Evolutionary conservation across 2,797 vertebrate species (phyloP), one percentile per base, ranked within the genome.

Genomic region (Myotis pilosus): DNA sequence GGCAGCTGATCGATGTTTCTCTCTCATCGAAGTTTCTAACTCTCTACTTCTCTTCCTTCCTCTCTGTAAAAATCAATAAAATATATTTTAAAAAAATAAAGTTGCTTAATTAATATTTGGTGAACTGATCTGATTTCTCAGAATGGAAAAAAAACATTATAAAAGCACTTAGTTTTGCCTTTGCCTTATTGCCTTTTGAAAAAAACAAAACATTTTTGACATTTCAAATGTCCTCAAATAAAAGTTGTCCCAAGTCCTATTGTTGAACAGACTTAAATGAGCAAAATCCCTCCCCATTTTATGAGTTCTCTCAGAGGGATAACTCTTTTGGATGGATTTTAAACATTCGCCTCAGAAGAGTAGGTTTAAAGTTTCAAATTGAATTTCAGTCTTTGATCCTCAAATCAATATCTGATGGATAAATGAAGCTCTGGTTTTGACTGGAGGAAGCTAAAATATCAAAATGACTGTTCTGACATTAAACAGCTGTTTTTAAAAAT

Each of bases 371-470:
- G 55, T 96, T 96, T 95, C 90, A 89, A 94, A 79, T 10, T 41
- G 49, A 89, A 91, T 68, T 86, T 76, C 28, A 71, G 85, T 81
- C 95, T 96, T 96, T 96, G 75, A 97, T 96, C 71, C 47, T 79
- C 49, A 96, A 94, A 96, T 97, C 90, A 71, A 84, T 94, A 94
- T 96, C 82, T 96, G 92, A 91, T 95, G 92, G 72, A 94, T 76
- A 95, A 94, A 82, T 11, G 30, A 66, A 93, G 53, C 41, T 85
- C 93, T 90, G 68, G 57, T 75, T 96, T 96, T 94, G 75, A 95
- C 41, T 60, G 5, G 79, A 64, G 47, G 16, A 87, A 81, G 79
- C 47, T 80, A 74, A 93, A 95, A 93, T 74, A 93, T 82, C 22
- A 6, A 87, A 95, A 94, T 76, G 71, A 80, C 82, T 94, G 91